Conservation (phyloP, 2,113 vertebrate species). For the Hystrix brachyura region DNA sequence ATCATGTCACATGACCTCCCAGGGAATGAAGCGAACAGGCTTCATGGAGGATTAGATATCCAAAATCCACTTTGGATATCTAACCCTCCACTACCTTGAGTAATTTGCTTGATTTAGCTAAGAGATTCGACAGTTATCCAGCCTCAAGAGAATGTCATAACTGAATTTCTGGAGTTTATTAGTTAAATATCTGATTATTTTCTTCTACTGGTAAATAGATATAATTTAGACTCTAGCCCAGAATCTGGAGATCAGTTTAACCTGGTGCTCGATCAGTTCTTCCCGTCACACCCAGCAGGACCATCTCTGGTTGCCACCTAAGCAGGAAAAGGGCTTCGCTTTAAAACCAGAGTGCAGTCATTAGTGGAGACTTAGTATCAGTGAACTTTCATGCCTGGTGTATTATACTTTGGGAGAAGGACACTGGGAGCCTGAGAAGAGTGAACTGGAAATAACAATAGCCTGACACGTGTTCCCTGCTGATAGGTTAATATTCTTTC, state of each 20-base stretch:
- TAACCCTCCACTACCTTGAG: background rate
- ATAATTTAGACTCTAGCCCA: background rate
- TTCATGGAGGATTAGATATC: background rate
- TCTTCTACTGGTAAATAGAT: background rate
- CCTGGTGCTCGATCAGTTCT: background rate
- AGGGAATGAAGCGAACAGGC: background rate
- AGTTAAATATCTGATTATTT: background rate
- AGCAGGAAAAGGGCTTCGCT: background rate
- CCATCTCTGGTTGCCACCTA: background rate
- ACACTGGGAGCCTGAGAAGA: background rate
- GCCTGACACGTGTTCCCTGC: background rate
- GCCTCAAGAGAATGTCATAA: background rate
- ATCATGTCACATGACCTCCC: background rate
- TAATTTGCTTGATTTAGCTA: background rate
- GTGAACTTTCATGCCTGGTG: background rate
- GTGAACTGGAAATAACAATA: background rate
- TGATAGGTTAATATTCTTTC: background rate
- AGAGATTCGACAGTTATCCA: background rate
- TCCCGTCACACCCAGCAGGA: no score
- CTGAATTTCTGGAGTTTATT: background rate
- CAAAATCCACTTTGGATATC: background rate
- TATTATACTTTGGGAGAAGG: background rate
- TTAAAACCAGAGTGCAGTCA: background rate
- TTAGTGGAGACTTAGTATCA: background rate
- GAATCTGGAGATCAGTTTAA: background rate